Conservation (phyloP, 2,797 vertebrate genomes). For the Carduelis carduelis region DNA sequence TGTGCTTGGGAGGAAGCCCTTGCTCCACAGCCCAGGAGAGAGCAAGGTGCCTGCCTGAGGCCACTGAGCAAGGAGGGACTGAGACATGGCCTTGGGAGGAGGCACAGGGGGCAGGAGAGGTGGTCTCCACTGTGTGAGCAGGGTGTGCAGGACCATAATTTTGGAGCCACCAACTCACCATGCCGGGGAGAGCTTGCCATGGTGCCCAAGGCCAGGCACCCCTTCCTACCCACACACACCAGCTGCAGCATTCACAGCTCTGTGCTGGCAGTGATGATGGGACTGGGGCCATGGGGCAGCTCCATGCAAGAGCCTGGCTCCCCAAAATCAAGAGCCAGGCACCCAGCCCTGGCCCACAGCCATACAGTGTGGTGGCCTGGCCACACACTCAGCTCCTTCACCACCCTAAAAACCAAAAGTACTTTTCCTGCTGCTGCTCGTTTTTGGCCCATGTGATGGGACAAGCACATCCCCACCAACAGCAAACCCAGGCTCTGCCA, state of each 20-base stretch:
- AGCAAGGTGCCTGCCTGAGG: neutral
- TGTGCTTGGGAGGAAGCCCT: neutral
- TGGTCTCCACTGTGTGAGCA: accelerated
- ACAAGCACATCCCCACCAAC: accelerated
- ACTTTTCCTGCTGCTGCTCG: neutral
- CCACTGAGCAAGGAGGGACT: neutral
- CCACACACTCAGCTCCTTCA: neutral
- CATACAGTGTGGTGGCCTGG: accelerated
- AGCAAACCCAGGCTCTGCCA: neutral
- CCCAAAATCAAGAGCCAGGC: neutral
- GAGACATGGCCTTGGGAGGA: neutral
- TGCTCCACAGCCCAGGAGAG: neutral
- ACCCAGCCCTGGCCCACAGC: accelerated
- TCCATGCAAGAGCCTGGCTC: neutral
- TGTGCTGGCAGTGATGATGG: accelerated
- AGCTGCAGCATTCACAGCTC: accelerated
- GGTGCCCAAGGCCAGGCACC: neutral
- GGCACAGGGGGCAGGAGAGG: neutral
- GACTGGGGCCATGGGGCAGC: neutral
- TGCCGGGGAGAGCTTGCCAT: neutral
- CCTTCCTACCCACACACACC: neutral
- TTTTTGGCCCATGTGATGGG: neutral
- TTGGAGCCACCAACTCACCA: accelerated
- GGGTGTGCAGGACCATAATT: neutral
- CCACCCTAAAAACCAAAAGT: neutral